A percentile compares a stretch with the other conserved stretches of the same genome.
Evolutionary conservation across 2,888 invertebrate species (phyloP).

Genomic region (Plagiodera versicolora): DNA sequence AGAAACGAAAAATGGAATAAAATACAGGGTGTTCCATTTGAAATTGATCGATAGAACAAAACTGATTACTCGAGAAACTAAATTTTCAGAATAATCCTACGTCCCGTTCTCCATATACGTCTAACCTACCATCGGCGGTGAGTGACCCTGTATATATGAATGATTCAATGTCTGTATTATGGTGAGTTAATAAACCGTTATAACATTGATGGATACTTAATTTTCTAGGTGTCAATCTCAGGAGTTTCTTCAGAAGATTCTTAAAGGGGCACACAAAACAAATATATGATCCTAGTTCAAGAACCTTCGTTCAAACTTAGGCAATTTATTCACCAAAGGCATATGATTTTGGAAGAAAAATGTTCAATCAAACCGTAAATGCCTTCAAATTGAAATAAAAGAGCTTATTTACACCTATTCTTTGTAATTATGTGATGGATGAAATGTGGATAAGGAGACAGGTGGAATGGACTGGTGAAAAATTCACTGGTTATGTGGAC

Average conservation of each 20-base stretch:
- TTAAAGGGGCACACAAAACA: slow-evolving; percentile 10
- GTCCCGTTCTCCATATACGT: too few relatives aligned
- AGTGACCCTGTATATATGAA: too few relatives aligned
- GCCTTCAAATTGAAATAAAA: slow-evolving; percentile 18
- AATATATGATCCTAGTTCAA: slow-evolving; percentile 13
- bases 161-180: too few relatives aligned
- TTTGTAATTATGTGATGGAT: slow-evolving; percentile 36
- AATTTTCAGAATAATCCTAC: too few relatives aligned
- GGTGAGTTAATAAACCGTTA: too few relatives aligned
- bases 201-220: too few relatives aligned
- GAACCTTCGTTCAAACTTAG: slow-evolving; percentile 23
- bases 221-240: slow-evolving; percentile 18
- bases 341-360: slow-evolving; percentile 22
- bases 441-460: slow-evolving; percentile 40
- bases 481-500: slow-evolving; percentile 38
- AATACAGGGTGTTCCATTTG: too few relatives aligned
- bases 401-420: slow-evolving; percentile 6
- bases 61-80: too few relatives aligned
- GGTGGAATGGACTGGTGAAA: slow-evolving; percentile 34
- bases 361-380: slow-evolving; percentile 25
- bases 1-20: too few relatives aligned
- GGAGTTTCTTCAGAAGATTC: slow-evolving; percentile 18
- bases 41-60: too few relatives aligned
- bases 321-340: slow-evolving; percentile 28
- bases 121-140: too few relatives aligned